These are phyloP conservation scores for Dicerorhinus sumatrensis DNA, from an alignment of 2,113 vertebrate species.

Conservation along the genomic window DNA sequence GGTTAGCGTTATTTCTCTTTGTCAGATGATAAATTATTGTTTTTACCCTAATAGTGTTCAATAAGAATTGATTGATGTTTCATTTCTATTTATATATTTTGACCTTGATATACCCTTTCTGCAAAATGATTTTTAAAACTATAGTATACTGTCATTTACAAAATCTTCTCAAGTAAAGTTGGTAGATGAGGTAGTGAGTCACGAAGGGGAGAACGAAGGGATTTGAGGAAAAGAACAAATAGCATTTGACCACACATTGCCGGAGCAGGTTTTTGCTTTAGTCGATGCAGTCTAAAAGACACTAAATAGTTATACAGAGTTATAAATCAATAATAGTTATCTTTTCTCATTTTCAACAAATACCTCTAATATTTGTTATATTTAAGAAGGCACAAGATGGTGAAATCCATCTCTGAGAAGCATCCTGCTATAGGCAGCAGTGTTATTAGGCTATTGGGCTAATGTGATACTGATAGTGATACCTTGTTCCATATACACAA, in stretches of 20 bases:
- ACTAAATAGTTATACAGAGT: background rate
- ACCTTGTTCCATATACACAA: background rate
- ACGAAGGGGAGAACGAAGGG: background rate
- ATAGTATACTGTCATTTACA: background rate
- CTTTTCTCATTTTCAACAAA: background rate
- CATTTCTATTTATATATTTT: background rate
- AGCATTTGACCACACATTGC: background rate
- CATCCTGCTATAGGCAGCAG: background rate
- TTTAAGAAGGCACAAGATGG: background rate
- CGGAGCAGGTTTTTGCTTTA: background rate
- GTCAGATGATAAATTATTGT: background rate
- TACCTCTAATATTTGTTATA: background rate
- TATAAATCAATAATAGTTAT: background rate
- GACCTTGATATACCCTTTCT: background rate
- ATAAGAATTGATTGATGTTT: slow-evolving; percentile 26
- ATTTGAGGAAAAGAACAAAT: background rate
- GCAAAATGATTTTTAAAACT: background rate
- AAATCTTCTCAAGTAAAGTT: background rate
- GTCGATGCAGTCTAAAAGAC: background rate
- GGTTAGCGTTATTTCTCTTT: background rate
- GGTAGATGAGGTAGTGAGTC: background rate
- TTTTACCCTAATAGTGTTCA: background rate
- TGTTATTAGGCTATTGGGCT: background rate
- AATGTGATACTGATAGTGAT: background rate
- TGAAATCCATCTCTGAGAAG: background rate